phyloP scores from a whole-genome alignment of 2,113 vertebrate species.

The Chlorocebus sabaeus region DNA sequence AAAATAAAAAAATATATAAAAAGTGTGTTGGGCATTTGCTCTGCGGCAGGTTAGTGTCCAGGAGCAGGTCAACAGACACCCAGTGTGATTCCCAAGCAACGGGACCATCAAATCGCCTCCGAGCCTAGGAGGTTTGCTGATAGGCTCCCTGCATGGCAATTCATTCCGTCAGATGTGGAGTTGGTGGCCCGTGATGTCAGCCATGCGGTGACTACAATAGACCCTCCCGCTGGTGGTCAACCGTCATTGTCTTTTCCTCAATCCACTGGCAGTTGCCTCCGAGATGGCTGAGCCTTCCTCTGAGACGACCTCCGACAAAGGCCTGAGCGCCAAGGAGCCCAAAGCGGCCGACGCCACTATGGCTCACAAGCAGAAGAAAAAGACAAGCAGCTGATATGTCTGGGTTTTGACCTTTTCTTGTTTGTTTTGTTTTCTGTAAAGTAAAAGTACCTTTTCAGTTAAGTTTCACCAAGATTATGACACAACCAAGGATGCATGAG shows the following conservation, averaged over 20 bases:
- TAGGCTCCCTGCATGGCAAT: too few relatives aligned
- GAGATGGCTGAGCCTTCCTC: neutral
- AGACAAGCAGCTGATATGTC: too few relatives aligned
- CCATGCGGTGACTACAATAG: too few relatives aligned
- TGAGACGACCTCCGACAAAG: neutral
- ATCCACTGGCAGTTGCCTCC: neutral
- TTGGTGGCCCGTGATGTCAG: neutral
- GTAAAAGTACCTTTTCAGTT: too few relatives aligned
- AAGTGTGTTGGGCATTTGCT: too few relatives aligned
- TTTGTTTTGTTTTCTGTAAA: too few relatives aligned
- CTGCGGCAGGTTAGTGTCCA: fast-evolving
- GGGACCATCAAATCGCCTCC: neutral
- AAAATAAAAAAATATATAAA: too few relatives aligned
- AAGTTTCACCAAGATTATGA: too few relatives aligned
- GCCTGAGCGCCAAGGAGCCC: neutral
- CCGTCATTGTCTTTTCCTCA: neutral
- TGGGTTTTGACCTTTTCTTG: too few relatives aligned
- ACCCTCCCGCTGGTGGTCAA: too few relatives aligned
- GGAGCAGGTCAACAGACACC: neutral
- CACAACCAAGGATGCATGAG: too few relatives aligned
- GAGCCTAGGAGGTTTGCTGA: too few relatives aligned
- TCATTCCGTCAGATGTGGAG: neutral
- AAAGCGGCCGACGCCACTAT: neutral
- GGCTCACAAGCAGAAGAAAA: neutral
- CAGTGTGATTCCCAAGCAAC: neutral